A percentile compares a stretch with the other conserved stretches of the same genome.
These are phyloP conservation scores for Agelas oroides DNA, from an alignment of 37 sponge, comb jelly and placozoan genomes.

Conservation along the genomic window DNA sequence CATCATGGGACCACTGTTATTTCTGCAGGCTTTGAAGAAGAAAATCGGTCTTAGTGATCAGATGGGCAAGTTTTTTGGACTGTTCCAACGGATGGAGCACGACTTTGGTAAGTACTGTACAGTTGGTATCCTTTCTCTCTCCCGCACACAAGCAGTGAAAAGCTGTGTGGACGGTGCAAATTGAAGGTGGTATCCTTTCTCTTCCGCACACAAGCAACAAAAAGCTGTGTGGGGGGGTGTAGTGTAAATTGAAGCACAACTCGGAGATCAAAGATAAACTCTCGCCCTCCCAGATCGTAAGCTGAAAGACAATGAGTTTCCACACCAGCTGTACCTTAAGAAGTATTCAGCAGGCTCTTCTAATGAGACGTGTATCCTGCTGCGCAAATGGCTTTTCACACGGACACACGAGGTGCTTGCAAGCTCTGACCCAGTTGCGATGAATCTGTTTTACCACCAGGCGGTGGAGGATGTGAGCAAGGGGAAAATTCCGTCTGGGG, in stretches of 20 bases:
- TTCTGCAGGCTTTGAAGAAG: conserved; percentile 45
- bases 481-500: conserved; percentile 42
- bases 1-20: too few species aligned
- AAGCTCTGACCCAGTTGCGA: conserved; percentile 32
- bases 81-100: conserved; percentile 50
- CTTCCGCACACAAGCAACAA: too few species aligned
- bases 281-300: conserved; percentile 64
- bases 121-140: neutral
- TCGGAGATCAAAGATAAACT: too few species aligned
- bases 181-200: too few species aligned
- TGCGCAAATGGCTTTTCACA: conserved; percentile 89
- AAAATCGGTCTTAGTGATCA: conserved; percentile 49
- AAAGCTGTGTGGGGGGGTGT: too few species aligned
- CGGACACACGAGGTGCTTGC: conserved; percentile 52
- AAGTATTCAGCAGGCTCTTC: conserved; percentile 25
- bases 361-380: conserved; percentile 31
- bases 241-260: too few species aligned
- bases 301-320: conserved; percentile 81
- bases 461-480: conserved; percentile 75
- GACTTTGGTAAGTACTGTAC: conserved; percentile 71
- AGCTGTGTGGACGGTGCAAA: conserved; percentile 4
- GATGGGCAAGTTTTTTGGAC: conserved; percentile 58
- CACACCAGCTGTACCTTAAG: conserved; percentile 67
- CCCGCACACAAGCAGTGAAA: conserved; percentile 22
- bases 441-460: conserved; percentile 77